Evolutionary conservation across 2,113 vertebrate species (phyloP).

Genomic region (Ceratotherium simum): DNA sequence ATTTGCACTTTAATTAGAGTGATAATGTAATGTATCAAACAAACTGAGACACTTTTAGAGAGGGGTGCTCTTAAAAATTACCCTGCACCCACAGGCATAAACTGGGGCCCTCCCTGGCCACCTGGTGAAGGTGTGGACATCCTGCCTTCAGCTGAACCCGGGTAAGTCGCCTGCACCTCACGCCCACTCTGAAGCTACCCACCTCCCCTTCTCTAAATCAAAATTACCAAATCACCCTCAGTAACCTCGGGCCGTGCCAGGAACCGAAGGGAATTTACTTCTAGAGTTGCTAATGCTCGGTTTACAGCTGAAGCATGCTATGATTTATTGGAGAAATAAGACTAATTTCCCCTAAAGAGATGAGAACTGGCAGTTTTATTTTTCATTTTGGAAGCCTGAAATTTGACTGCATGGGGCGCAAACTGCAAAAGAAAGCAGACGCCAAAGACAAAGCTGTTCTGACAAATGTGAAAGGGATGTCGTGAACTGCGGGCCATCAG

Average conservation of each 20-base stretch:
- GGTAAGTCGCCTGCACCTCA: neutral
- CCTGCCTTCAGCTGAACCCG: neutral
- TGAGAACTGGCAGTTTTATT: conserved; percentile 57
- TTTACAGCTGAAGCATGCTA: conserved; percentile 16
- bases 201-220: neutral
- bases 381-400: conserved; percentile 57
- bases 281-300: conserved; percentile 39
- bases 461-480: neutral
- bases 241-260: neutral
- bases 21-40: neutral
- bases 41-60: neutral
- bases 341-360: conserved; percentile 64
- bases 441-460: neutral
- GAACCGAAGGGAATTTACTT: conserved; percentile 10
- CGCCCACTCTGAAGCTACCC: neutral
- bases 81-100: accelerated
- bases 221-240: conserved; percentile 1
- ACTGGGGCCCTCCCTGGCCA: neutral
- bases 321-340: conserved; percentile 81
- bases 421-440: neutral
- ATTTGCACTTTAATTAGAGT: conserved; percentile 2
- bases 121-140: neutral
- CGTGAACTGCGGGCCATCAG: accelerated
- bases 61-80: neutral
- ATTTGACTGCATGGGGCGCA: neutral